Base-by-base conservation (phyloP, 2,797 vertebrate species). In the Leptatherina wallacei region DNA sequence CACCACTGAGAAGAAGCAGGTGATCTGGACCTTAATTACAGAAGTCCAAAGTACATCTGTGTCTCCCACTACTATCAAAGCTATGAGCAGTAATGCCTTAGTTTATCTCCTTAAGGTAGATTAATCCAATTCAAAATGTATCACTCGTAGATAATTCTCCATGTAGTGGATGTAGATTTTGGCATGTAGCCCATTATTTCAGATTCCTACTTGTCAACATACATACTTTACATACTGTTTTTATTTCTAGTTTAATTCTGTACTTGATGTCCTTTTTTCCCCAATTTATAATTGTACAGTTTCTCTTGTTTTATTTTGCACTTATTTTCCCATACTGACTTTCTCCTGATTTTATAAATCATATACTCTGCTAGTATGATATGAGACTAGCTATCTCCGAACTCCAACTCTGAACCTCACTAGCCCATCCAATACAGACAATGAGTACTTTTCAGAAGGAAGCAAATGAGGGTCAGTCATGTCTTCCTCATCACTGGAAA, bases 11-110 rank as follows among this genome's bases (percentile, higher is more conserved):
- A 9, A 24, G 24, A 14, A 42, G 14, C 22, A 40, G 61, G 63
- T 75, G 60, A 77, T 38, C 20, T 54, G 42, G 33, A 29, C 57
- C 33, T 74, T 75, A 69, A 73, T 82, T 78, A 73, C 67, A 76
- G 49, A 36, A 40, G 59, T 61, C 35, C 36, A 71, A 64, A 69
- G 44, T 40, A 61, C 56, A 52, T 63, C 65, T 65, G 30, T 18
- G 54, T 75, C 59, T 82, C 65, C 42, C 52, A 65, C 51, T 33
- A 36, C 27, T 20, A 42, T 44, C n/a, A 65, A 67, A 20, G 30
- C 66, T 51, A 8, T 33, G 6, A 56, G 71, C 42, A 40, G 63
- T 65, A 44, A 75, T 65, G 40, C n/a, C 67, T 44, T 35, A 47
- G 18, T 36, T 65, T 38, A 44, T 65, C 44, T 72, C 8, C 58